Conservation (phyloP, 2,113 vertebrate genomes). For the Esox niger region DNA sequence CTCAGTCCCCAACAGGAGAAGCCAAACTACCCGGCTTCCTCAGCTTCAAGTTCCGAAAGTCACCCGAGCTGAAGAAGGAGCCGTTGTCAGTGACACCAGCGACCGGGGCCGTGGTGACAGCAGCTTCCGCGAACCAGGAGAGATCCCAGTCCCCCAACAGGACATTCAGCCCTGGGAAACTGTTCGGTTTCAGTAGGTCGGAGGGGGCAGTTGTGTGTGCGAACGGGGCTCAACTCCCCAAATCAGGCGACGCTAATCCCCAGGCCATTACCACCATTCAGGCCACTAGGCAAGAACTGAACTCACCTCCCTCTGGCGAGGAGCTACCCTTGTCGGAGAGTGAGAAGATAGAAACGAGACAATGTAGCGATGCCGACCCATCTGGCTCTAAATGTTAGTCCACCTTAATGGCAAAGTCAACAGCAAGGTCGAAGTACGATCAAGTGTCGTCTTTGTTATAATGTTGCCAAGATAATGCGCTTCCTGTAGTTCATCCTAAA, state of each 20-base stretch:
- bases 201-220: constrained; percentile 70
- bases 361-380: constrained; percentile 50
- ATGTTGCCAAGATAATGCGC: background rate
- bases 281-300: constrained; percentile 60
- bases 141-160: constrained; percentile 86
- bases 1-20: constrained; percentile 82
- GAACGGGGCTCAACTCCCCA: constrained; percentile 68
- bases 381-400: constrained; percentile 53
- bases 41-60: constrained; percentile 86
- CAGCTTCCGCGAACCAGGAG: constrained; percentile 63
- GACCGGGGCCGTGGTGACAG: constrained; percentile 40
- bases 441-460: background rate
- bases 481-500: background rate
- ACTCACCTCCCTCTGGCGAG: constrained; percentile 54
- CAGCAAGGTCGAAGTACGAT: background rate
- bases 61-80: constrained; percentile 80
- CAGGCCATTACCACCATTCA: constrained; percentile 42
- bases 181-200: constrained; percentile 83
- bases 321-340: constrained; percentile 51
- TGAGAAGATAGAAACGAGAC: constrained; percentile 55
- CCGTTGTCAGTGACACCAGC: constrained; percentile 40
- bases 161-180: constrained; percentile 85
- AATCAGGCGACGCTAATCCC: background rate
- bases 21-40: constrained; percentile 88
- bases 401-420: background rate